Evolutionary conservation across 2,797 vertebrate genomes (phyloP), one percentile per base, ranked within the genome.

Genomic region (Sebastes reedi): DNA sequence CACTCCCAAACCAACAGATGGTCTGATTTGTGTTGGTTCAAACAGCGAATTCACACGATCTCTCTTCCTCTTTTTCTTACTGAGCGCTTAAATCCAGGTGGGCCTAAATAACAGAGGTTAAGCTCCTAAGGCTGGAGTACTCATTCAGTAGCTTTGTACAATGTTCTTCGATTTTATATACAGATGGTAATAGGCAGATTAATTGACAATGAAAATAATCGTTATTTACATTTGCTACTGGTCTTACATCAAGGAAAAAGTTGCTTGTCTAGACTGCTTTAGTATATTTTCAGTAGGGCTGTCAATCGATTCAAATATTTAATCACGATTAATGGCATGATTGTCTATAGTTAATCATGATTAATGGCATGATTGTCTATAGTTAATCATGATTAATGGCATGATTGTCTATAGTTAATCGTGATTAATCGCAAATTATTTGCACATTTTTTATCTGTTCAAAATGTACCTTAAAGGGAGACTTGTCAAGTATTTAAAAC

Each of bases 401-500:
- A 29, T 29, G 29, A 29, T 29, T 29, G 29, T 29, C 29, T 6
- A 29, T 29, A 32, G 32, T 9, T 32, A 39, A 39, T 39, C 36
- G 36, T 14, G 13, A 39, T 39, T 39, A 14, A 46, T 46, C 6
- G 5, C 39, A 42, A 42, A 42, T 16, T 42, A 42, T 16, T 42
- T 42, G 13, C 39, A 42, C 1, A 42, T 42, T 42, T 42, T 42
- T 16, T 1, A 42, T 42, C 13, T 7, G 14, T 42, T 42, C 39
- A 42, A 42, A 42, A 42, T 42, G 42, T 46, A 46, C 42, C 42
- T 46, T 46, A 46, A 46, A 46, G 42, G 42, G 42, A 18, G 16
- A 46, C 0, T 46, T 46, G 0, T 46, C 42, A 18, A 46, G 1
- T 46, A 46, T 46, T 46, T 46, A 46, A 46, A 0, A 16, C 42